Conservation (phyloP, 2,888 invertebrate species). For the Euproctis similis region DNA sequence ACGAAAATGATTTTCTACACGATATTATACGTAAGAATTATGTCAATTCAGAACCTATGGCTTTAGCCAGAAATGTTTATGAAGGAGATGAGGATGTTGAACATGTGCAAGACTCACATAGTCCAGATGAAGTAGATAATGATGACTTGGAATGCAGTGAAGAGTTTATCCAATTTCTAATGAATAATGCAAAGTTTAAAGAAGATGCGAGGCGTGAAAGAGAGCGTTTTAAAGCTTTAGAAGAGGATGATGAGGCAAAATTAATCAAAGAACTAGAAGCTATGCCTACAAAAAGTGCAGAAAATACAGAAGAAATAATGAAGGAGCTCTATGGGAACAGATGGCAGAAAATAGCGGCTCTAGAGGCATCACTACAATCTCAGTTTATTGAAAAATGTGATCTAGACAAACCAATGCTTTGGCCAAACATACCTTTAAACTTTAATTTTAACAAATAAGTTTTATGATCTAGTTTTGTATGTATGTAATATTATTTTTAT, state of each 20-base stretch:
- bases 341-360: conserved; percentile 80
- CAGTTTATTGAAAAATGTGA: conserved; percentile 79
- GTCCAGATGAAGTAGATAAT: conserved; percentile 12
- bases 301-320: conserved; percentile 49
- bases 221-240: conserved; percentile 34
- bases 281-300: conserved; percentile 28
- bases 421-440: conserved; percentile 84
- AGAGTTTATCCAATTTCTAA: conserved; percentile 78
- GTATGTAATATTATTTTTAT: too few species aligned
- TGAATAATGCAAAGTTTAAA: conserved; percentile 74
- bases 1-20: conserved; percentile 74
- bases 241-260: conserved; percentile 22
- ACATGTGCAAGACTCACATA: conserved; percentile 32
- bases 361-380: conserved; percentile 83
- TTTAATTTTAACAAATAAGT: conserved; percentile 37
- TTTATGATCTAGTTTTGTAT: too few species aligned
- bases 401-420: conserved; percentile 76
- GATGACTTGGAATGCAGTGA: conserved; percentile 74
- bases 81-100: conserved; percentile 10
- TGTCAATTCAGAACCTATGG: conserved; percentile 8
- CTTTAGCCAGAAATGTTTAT: conserved; percentile 2
- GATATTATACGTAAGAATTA: conserved; percentile 59
- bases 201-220: conserved; percentile 47
- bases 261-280: conserved; percentile 19
- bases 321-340: conserved; percentile 78